Conservation (phyloP, 2,797 vertebrate genomes). For the Lutra lutra region DNA sequence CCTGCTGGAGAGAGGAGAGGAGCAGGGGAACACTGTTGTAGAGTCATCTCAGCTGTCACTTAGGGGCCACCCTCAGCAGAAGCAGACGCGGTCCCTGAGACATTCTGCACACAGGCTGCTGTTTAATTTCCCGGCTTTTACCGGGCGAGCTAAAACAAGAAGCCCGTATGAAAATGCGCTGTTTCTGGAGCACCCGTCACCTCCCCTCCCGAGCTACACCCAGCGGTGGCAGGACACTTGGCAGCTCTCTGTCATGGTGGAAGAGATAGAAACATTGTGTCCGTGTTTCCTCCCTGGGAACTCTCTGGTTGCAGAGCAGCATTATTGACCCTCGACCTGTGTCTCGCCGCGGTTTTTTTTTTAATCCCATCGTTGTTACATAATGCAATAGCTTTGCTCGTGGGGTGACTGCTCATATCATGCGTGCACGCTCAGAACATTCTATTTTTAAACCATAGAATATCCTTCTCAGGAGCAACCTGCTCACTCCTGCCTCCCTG, state of each 20-base stretch:
- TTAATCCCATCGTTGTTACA: not conserved
- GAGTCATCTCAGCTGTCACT: not conserved
- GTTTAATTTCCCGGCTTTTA: not conserved
- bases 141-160: not conserved
- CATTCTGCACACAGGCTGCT: conserved; percentile 30
- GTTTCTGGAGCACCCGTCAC: accelerated
- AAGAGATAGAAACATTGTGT: too few relatives aligned
- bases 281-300: not conserved
- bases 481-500: not conserved
- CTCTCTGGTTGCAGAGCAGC: not conserved
- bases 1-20: not conserved
- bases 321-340: not conserved
- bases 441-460: conserved; percentile 48
- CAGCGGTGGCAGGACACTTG: too few relatives aligned
- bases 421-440: not conserved
- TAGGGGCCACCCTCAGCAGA: not conserved
- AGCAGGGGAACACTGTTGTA: not conserved
- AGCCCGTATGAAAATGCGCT: not conserved
- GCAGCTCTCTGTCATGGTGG: not conserved
- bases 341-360: not conserved
- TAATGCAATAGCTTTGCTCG: not conserved
- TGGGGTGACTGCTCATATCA: not conserved
- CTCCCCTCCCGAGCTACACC: not conserved
- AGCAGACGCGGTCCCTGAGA: conserved; percentile 47
- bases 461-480: not conserved